Percentiles rank a stretch among this genome's conserved stretches.
These are phyloP conservation scores for Xyliphius kryptos DNA, from an alignment of 2,113 vertebrate genomes.

Conservation along the genomic window DNA sequence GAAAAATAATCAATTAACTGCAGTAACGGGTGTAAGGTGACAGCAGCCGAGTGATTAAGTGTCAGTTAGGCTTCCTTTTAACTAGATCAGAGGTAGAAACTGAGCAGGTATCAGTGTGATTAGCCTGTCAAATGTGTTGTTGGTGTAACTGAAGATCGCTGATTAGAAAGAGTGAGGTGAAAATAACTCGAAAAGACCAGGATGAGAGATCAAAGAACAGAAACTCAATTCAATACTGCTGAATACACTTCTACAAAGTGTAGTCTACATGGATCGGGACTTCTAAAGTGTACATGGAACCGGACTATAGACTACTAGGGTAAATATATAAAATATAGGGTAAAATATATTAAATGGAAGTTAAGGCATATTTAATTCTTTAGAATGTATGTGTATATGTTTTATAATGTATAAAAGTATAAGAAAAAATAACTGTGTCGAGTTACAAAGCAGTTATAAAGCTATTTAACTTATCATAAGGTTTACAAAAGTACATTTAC, in stretches of 20 bases:
- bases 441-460: no score
- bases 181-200: slow-evolving; percentile 52
- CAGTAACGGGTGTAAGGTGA: not conserved
- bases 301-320: no score
- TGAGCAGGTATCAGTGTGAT: slow-evolving; percentile 39
- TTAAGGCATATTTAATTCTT: no score
- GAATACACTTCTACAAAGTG: slow-evolving; percentile 18
- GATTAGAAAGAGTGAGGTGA: slow-evolving; percentile 40
- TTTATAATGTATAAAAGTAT: no score
- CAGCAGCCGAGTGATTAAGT: slow-evolving; percentile 24
- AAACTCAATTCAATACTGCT: slow-evolving; percentile 30
- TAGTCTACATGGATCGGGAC: no score
- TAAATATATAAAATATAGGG: no score
- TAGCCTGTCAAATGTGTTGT: slow-evolving; percentile 39
- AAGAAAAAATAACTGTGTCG: no score
- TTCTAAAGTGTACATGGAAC: no score
- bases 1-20: slow-evolving; percentile 3
- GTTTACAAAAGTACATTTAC: not conserved
- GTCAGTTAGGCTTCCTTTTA: slow-evolving; percentile 22
- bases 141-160: slow-evolving; percentile 45
- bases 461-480: no score
- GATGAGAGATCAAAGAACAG: slow-evolving; percentile 51
- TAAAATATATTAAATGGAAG: no score
- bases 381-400: no score
- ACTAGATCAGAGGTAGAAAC: slow-evolving; percentile 47